Conservation (phyloP, 2,888 invertebrate species). For the Chymomyza caudatula region DNA sequence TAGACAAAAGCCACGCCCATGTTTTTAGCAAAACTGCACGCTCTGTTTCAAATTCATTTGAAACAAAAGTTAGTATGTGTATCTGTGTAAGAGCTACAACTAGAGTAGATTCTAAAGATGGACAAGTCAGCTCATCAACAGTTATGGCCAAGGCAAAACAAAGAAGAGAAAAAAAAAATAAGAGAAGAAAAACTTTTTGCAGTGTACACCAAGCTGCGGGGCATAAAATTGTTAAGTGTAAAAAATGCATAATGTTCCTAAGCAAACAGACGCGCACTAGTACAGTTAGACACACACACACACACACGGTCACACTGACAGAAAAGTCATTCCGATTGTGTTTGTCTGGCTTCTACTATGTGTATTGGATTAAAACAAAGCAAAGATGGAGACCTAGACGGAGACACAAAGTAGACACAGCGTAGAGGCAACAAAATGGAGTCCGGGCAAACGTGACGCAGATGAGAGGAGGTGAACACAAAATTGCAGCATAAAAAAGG, state of each 20-base stretch:
- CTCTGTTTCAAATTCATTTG: constrained; percentile 62
- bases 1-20: constrained; percentile 40
- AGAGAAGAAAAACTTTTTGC: constrained; percentile 16
- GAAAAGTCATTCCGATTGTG: no score
- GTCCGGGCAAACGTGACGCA: no score
- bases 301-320: constrained; percentile 32
- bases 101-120: neutral
- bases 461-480: constrained; percentile 4
- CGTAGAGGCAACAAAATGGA: constrained; percentile 15
- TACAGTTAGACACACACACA: constrained; percentile 18
- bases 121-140: constrained; percentile 5
- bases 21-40: neutral
- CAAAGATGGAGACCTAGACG: constrained; percentile 13
- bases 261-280: neutral
- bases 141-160: constrained; percentile 3
- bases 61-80: constrained; percentile 40
- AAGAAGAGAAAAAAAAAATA: constrained; percentile 12
- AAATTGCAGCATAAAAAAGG: constrained; percentile 70
- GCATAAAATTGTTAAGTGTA: constrained; percentile 50
- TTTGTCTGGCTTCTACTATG: no score
- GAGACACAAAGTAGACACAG: constrained; percentile 1
- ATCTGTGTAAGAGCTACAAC: constrained; percentile 4
- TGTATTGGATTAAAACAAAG: constrained; percentile 41
- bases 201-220: constrained; percentile 42
- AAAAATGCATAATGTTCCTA: constrained; percentile 67